Base-by-base conservation (phyloP, 2,797 vertebrate genomes). In the Ctenopoma kingsleyae region DNA sequence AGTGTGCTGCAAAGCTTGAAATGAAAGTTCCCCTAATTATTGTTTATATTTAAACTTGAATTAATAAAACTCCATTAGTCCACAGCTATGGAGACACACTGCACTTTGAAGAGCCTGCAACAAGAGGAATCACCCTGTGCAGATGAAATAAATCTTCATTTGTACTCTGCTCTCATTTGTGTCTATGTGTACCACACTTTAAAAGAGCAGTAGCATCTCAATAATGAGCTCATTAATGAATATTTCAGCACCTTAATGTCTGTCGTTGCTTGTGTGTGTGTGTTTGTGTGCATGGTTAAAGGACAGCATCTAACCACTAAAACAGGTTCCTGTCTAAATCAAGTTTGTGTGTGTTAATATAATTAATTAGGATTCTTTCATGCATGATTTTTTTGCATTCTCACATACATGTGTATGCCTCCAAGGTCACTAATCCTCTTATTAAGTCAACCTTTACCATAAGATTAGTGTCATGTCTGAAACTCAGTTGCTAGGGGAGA, bases 21-120 rank as follows among this genome's bases (percentile, higher is more conserved):
- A 66, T 36, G 16, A 35, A 63, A 53, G 49, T 49, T 74, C 11
- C 13, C 20, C 43, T 74, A 78, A 84, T 85, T 74, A 72, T 63
- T 83, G 75, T 85, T 81, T 81, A 84, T 87, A 87, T 87, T 80
- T 67, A 79, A 71, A 81, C 56, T 51, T 51, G 23, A 67, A 81
- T 83, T 40, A 74, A 68, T 63, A 67, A 74, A 75, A 30, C 23
- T 8, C 10, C 19, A 32, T 66, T 57, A 70, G 23, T 44, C 22
- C 43, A 72, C 36, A 44, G 3, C 25, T 40, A 46, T 51, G 2
- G 57, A 49, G 55, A 20, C n/a, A 44, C 20, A 47, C 11, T 3
- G 22, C 19, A 49, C 25, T 53, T 40, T 56, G n/a, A 13, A 27
- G 5, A 30, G 58, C 41, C 5, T 66, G 20, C 27, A 58, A 53